A percentile compares a stretch with the other conserved stretches of the same genome.
These are phyloP conservation scores for Leptinotarsa tumamoca DNA, from an alignment of 2,888 invertebrate species.

Conservation along the genomic window DNA sequence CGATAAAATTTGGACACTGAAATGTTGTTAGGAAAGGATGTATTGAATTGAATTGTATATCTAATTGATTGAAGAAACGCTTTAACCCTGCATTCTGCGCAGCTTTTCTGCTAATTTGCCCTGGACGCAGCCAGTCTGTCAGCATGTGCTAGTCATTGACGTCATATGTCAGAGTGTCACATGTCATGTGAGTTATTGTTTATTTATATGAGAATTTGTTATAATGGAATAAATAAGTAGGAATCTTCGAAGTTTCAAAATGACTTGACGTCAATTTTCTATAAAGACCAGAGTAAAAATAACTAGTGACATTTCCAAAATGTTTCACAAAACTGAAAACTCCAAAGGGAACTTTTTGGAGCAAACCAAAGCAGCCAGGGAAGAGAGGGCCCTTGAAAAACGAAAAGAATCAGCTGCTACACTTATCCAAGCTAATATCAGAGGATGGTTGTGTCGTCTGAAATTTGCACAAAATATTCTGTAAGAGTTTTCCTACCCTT, in stretches of 20 bases:
- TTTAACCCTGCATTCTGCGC: too few relatives aligned
- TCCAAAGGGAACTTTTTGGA: constrained; percentile 86
- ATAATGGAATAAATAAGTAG: too few relatives aligned
- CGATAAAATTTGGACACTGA: too few relatives aligned
- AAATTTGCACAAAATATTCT: constrained; percentile 75
- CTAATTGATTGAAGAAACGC: too few relatives aligned
- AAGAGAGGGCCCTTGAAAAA: constrained; percentile 89
- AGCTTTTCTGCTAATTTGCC: too few relatives aligned
- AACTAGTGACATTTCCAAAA: constrained; percentile 53
- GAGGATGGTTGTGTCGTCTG: constrained; percentile 80
- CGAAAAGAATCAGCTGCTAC: constrained; percentile 80
- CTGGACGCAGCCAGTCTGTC: too few relatives aligned
- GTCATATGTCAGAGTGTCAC: too few relatives aligned
- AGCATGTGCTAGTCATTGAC: too few relatives aligned
- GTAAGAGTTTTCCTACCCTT: constrained; percentile 68
- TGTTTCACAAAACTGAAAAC: constrained; percentile 75
- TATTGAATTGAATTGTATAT: too few relatives aligned
- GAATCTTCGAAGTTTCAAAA: constrained; percentile 21
- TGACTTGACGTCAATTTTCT: constrained; percentile 29
- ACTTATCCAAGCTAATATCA: constrained; percentile 79
- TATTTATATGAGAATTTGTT: too few relatives aligned
- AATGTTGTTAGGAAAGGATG: too few relatives aligned
- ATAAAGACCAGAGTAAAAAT: neutral
- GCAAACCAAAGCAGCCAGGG: constrained; percentile 90
- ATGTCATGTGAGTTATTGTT: too few relatives aligned